These are phyloP conservation scores for Serranus cabrilla DNA, from an alignment of 2,797 vertebrate species.

Conservation along the genomic window DNA sequence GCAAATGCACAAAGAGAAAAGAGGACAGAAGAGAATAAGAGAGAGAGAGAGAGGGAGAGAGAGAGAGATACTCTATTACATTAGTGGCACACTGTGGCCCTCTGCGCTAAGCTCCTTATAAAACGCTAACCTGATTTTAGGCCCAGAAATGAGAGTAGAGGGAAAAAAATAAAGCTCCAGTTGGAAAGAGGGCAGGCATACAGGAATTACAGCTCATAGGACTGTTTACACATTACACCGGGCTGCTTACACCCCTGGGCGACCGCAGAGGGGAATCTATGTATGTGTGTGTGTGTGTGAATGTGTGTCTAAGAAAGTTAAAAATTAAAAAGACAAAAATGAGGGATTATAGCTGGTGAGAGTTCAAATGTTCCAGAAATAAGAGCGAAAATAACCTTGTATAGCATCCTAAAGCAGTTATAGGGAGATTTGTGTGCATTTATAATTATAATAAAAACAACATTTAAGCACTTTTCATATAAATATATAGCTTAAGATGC, in stretches of 20 bases:
- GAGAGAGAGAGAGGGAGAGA: constrained; percentile 50
- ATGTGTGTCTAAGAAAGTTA: constrained; percentile 33
- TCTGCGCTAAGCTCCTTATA: constrained; percentile 87
- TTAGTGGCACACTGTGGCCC: constrained; percentile 85
- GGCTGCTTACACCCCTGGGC: constrained; percentile 12
- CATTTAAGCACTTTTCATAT: no score
- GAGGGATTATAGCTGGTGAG: neutral
- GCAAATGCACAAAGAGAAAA: constrained; percentile 78
- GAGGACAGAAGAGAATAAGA: constrained; percentile 73
- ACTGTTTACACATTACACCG: constrained; percentile 63
- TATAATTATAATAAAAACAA: no score
- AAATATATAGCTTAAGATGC: no score
- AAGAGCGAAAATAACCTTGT: neutral
- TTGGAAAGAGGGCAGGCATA: constrained; percentile 78
- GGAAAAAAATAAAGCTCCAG: constrained; percentile 78
- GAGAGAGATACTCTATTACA: constrained; percentile 81
- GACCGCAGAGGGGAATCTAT: constrained; percentile 18
- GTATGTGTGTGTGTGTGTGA: neutral
- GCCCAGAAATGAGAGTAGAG: constrained; percentile 84
- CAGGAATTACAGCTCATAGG: constrained; percentile 62
- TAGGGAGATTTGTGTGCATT: neutral
- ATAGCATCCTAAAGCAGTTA: neutral
- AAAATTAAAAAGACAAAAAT: neutral
- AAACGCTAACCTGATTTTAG: constrained; percentile 88
- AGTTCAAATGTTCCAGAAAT: neutral